Base-by-base conservation (phyloP, 2,888 invertebrate genomes). In the Brenthis hecate region DNA sequence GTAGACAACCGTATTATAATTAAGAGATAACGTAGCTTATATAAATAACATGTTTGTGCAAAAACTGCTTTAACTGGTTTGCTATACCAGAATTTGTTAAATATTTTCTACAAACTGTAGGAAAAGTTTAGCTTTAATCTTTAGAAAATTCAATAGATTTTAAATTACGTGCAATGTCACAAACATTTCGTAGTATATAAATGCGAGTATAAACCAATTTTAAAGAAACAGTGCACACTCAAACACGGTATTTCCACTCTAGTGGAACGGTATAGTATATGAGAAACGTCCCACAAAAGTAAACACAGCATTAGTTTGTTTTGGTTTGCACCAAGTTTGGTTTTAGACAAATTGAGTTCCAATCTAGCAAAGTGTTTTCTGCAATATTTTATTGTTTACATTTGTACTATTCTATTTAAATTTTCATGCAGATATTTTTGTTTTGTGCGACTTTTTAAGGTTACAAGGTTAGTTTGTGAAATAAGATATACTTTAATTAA, bases 261-360 rank as follows among this genome's bases (percentile, higher is more conserved):
- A 54, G 13, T 32, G 13, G 13, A 51, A 56, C 58, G 56, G 28
- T 58, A 58, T 19, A 60, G 50, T 50, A 28, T 43, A 43, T 43
- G 36, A 43, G 36, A 43, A 11, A 11, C 36, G 60, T 60, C 50
- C 60, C 28, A 50, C 50, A 51, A 54, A 54, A 36, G 62, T 62
- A 53, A 62, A 62, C 62, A 36, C 1, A 43, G 62, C 62, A 62
- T 62, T 62, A 68, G 69, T 71, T 71, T 73, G 64, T 65, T 69
- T 69, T 67, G 62, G 61, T 71, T 71, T 68, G 57, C 43, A 69
- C 65, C 56, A 69, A 69, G 66, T 72, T 69, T 16, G 58, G 64
- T 61, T 67, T 72, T 67, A 54, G 54, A 72, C 65, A 61, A 69
- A 72, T 72, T 65, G 70, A 67, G 57, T 56, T 67, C 64, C 67